Evolutionary conservation across 2,888 invertebrate species (phyloP).

Genomic region (Caenorhabditis drosophilae): DNA sequence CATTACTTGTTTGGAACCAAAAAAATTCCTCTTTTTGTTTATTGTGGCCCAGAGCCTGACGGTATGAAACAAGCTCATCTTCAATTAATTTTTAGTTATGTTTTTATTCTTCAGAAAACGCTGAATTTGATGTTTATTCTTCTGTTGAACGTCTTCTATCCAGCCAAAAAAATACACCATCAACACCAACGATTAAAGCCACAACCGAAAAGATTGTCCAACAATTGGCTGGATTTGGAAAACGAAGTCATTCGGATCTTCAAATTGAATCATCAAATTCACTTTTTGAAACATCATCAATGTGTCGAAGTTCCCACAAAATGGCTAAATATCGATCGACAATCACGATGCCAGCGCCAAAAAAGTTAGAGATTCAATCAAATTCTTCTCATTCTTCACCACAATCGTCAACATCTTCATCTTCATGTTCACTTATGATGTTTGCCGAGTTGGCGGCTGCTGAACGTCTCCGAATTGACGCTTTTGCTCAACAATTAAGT

Average conservation of each 20-base stretch:
- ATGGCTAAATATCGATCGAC: slow-evolving; percentile 38
- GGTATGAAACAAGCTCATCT: slow-evolving; percentile 13
- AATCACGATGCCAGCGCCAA: neutral
- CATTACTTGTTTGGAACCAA: slow-evolving; percentile 70
- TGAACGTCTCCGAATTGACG: slow-evolving; percentile 16
- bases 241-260: slow-evolving; percentile 39
- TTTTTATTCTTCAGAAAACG: slow-evolving; percentile 15
- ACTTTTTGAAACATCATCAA: too few relatives aligned
- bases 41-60: slow-evolving; percentile 67
- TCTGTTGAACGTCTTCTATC: slow-evolving; percentile 41
- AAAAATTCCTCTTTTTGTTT: slow-evolving; percentile 69
- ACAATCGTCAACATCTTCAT: neutral
- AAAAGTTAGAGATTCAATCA: neutral
- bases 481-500: slow-evolving; percentile 11
- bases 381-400: neutral
- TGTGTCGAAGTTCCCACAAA: slow-evolving; percentile 26
- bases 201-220: slow-evolving; percentile 31
- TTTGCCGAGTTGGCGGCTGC: slow-evolving; percentile 46
- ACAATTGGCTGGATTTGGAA: slow-evolving; percentile 35
- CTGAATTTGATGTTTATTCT: slow-evolving; percentile 35
- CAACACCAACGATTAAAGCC: slow-evolving; percentile 46
- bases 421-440: slow-evolving; percentile 34
- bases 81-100: neutral
- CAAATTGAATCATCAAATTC: slow-evolving; percentile 12
- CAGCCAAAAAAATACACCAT: slow-evolving; percentile 31